Evolutionary conservation across 2,113 vertebrate genomes (phyloP), one percentile per base, ranked within the genome.

Genomic region (Potamarius usumacintae): DNA sequence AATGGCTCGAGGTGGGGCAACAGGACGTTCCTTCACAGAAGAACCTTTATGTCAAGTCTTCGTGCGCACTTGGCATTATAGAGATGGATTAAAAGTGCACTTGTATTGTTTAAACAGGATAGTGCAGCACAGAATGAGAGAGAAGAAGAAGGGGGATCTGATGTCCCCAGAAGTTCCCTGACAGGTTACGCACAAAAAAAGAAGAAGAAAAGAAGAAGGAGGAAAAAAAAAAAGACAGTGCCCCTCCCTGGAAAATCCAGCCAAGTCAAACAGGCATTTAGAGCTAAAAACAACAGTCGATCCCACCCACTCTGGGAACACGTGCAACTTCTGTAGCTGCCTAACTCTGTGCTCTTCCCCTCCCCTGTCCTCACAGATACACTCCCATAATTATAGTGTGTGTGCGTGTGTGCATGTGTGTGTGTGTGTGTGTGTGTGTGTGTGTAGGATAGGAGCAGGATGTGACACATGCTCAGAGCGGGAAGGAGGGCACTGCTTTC

Each of bases 211-310:
- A 71, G 15, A 30, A 69, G 14, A 27, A 52, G 11, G n/a, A 63
- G 82, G 34, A 50, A 65, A 69, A 85, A n/a, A 84, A 89, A 88
- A 78, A 86, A 30, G 5, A 71, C 7, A 22, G 89, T 90, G 94
- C 95, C 93, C 94, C 94, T 95, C 95, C 95, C 94, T 95, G 94
- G 76, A 89, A 90, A 92, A 93, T 91, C 89, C 94, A 93, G 95
- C 95, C 95, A 95, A 96, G 93, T 93, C 93, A 96, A 95, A 96
- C 94, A 95, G 94, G 93, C 91, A 92, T 90, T 93, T 90, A 69
- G 93, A 90, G 93, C 94, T 96, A 93, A 94, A 92, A 95, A 95
- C 94, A 95, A 95, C 95, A 94, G 87, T 0, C 91, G 91, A 91
- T 94, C 94, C 93, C 94, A 94, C 94, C 93, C 94, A 91, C 93